Conservation (phyloP, 2,888 invertebrate genomes). For the Gasteruption jaculator region DNA sequence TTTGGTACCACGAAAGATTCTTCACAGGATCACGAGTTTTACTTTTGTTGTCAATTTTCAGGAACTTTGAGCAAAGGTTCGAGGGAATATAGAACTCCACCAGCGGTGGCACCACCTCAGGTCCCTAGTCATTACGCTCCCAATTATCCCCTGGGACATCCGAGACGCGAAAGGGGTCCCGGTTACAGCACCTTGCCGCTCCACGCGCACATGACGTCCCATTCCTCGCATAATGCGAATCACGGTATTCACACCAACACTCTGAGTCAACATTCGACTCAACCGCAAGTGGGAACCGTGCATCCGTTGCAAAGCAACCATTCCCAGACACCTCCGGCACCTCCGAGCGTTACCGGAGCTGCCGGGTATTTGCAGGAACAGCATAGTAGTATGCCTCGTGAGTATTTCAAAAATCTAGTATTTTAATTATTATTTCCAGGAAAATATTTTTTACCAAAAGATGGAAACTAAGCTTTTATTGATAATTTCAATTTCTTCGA, state of each 20-base stretch:
- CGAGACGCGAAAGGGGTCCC: conserved; percentile 68
- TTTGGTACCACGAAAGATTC: conserved; percentile 5
- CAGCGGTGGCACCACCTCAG: conserved; percentile 93
- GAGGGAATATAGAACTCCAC: conserved; percentile 90
- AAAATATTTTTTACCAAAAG: not conserved
- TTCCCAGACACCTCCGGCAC: conserved; percentile 62
- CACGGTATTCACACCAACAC: conserved; percentile 37
- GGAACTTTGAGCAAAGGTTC: conserved; percentile 69
- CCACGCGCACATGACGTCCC: conserved; percentile 42
- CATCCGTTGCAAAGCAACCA: conserved; percentile 73
- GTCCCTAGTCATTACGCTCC: conserved; percentile 97
- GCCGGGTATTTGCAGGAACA: conserved; percentile 55
- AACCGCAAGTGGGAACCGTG: conserved; percentile 76
- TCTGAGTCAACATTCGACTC: conserved; percentile 50
- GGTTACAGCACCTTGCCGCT: conserved; percentile 85
- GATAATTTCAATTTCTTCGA: not conserved
- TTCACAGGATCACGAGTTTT: not conserved
- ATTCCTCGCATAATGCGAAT: conserved; percentile 34
- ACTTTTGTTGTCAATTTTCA: too few species aligned
- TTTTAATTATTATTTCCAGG: not conserved
- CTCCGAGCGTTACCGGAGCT: conserved; percentile 57
- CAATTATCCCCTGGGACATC: conserved; percentile 84
- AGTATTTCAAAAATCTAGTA: conserved; percentile 48
- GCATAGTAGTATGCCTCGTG: conserved; percentile 77
- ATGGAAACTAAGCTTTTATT: not conserved